Evolutionary conservation across 1,140 invertebrate species (phyloP).

Genomic region (Drosophila cardini): DNA sequence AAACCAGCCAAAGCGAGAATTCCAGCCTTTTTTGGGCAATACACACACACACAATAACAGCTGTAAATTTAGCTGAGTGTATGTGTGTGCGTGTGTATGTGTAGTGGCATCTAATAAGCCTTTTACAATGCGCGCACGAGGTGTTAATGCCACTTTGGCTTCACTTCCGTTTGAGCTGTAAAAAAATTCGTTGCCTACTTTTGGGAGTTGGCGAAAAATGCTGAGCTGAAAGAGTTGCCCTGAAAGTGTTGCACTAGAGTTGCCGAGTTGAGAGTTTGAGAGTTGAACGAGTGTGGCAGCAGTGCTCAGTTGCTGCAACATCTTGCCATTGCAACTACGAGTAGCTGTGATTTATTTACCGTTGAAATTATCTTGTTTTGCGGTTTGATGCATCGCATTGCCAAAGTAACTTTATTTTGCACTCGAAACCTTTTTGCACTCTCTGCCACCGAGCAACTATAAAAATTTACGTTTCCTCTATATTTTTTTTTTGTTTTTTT

Average conservation of each 20-base stretch:
- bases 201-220: slow-evolving; percentile 43
- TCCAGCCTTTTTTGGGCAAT: slow-evolving; percentile 29
- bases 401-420: slow-evolving; percentile 82
- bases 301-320: slow-evolving; percentile 15
- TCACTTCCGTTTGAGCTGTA: slow-evolving; percentile 37
- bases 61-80: slow-evolving; percentile 10
- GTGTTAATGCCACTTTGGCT: slow-evolving; percentile 71
- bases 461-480: slow-evolving; percentile 73
- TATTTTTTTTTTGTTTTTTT: slow-evolving; percentile 43
- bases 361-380: slow-evolving; percentile 84
- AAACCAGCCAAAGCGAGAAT: slow-evolving; percentile 24
- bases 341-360: slow-evolving; percentile 81
- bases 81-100: slow-evolving; percentile 15
- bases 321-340: slow-evolving; percentile 22
- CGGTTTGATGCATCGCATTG: slow-evolving; percentile 82
- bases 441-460: slow-evolving; percentile 59
- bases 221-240: slow-evolving; percentile 14
- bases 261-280: not conserved
- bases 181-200: slow-evolving; percentile 55
- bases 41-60: slow-evolving; percentile 27
- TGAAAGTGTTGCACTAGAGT: not conserved
- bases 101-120: slow-evolving; percentile 74
- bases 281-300: not conserved
- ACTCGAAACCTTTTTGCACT: slow-evolving; percentile 80
- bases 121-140: slow-evolving; percentile 61